Percentiles rank a stretch among this genome's conserved stretches.
These are phyloP conservation scores for Spicauda simplicius DNA, from an alignment of 2,888 invertebrate genomes.

Conservation along the genomic window DNA sequence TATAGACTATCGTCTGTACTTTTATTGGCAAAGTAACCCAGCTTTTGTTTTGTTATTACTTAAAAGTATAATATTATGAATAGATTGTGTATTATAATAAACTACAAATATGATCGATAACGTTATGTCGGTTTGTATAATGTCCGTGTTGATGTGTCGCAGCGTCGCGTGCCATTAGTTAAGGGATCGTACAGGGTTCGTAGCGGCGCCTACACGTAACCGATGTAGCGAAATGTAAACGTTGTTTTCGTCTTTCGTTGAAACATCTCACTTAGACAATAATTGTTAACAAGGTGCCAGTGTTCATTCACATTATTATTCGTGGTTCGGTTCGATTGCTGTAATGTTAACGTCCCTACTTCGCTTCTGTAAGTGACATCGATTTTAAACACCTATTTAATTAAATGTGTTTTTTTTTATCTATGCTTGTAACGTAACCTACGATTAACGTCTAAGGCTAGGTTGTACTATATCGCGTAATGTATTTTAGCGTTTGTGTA, in stretches of 20 bases:
- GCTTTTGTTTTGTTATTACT: constrained; percentile 4
- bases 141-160: constrained; percentile 43
- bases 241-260: constrained; percentile 37
- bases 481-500: constrained; percentile 66
- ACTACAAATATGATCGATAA: neutral
- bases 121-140: constrained; percentile 17
- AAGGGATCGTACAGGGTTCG: constrained; percentile 53
- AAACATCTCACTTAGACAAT: constrained; percentile 52
- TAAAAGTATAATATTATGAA: neutral
- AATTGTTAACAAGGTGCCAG: constrained; percentile 67
- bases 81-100: constrained; percentile 2
- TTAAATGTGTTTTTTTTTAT: constrained; percentile 52
- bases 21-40: constrained; percentile 3
- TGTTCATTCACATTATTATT: constrained; percentile 58
- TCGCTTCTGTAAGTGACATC: constrained; percentile 53
- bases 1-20: neutral
- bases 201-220: constrained; percentile 39
- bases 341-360: constrained; percentile 52
- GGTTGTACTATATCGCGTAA: constrained; percentile 69
- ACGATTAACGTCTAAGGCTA: constrained; percentile 76
- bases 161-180: constrained; percentile 60
- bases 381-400: constrained; percentile 55
- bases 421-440: constrained; percentile 65
- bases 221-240: constrained; percentile 42
- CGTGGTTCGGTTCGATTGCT: constrained; percentile 50